phyloP scores from a whole-genome alignment of 2,113 vertebrate genomes.

The Rhipidura dahli region DNA sequence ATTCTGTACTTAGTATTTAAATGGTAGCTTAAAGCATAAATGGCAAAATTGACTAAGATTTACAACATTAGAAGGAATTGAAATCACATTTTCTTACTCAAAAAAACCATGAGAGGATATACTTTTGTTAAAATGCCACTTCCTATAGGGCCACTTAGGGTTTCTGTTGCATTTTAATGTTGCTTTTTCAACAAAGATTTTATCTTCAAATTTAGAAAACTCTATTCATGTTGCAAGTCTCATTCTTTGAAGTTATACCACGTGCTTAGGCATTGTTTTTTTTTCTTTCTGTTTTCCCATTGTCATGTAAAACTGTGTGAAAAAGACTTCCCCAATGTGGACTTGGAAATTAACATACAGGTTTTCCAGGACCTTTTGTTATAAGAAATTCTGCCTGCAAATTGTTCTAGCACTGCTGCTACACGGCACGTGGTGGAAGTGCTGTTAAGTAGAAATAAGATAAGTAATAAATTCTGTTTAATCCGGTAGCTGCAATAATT shows the following conservation, averaged over 20 bases:
- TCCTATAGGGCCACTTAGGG: fast-evolving
- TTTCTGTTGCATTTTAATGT: neutral
- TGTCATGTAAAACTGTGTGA: neutral
- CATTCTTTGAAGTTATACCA: neutral
- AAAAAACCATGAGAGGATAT: neutral
- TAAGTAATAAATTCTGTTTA: neutral
- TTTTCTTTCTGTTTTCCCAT: neutral
- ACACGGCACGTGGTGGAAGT: neutral
- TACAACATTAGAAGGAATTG: neutral
- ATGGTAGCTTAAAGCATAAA: neutral
- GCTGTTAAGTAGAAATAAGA: neutral
- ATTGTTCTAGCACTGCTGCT: neutral
- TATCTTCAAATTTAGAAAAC: neutral
- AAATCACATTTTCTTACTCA: neutral
- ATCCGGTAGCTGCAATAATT: neutral
- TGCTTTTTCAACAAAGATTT: neutral
- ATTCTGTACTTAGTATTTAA: neutral
- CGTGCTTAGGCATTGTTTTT: neutral
- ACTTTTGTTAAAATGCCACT: neutral
- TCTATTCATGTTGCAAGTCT: neutral
- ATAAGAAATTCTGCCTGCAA: neutral
- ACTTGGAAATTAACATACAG: neutral
- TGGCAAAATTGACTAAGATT: neutral
- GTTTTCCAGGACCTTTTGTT: neutral
- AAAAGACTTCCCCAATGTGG: neutral